Percentiles rank a stretch among this genome's conserved stretches.
Conservation (phyloP, 1,140 invertebrate species). For the Achroia grisella region DNA sequence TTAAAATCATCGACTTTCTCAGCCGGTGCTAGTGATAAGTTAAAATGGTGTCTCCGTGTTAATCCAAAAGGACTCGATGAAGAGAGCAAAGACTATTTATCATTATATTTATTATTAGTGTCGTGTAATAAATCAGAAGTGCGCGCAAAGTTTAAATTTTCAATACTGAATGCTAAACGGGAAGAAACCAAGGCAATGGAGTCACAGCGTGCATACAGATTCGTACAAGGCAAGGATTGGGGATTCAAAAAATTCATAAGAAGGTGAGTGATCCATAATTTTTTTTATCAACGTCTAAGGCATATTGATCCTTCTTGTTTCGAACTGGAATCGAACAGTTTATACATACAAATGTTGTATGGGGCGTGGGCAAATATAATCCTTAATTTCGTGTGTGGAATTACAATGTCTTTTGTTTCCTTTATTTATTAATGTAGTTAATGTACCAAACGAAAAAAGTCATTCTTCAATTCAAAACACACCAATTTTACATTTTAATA, state of each 20-base stretch:
- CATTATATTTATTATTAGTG: slow-evolving; percentile 97
- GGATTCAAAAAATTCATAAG: slow-evolving; percentile 99
- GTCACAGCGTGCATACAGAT: slow-evolving; percentile 92
- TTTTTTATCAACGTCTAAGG: too few species aligned
- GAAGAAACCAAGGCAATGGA: slow-evolving; percentile 99
- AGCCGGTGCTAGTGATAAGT: slow-evolving; percentile 98
- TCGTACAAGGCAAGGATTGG: slow-evolving; percentile 99
- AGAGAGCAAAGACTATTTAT: slow-evolving; percentile 99
- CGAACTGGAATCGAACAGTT: too few species aligned
- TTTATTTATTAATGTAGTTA: too few species aligned
- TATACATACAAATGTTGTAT: too few species aligned
- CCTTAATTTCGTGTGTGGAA: too few species aligned
- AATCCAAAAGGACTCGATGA: slow-evolving; percentile 99
- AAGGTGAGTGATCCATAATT: slow-evolving; percentile 40
- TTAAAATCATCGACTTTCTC: slow-evolving; percentile 99
- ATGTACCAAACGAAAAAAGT: too few species aligned
- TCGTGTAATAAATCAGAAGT: slow-evolving; percentile 99
- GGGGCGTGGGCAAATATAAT: too few species aligned
- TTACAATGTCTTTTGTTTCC: too few species aligned
- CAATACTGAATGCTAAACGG: slow-evolving; percentile 99
- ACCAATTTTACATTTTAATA: too few species aligned
- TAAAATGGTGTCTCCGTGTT: slow-evolving; percentile 99
- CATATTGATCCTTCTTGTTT: too few species aligned
- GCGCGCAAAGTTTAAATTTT: slow-evolving; percentile 99
- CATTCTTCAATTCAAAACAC: too few species aligned